Base-by-base conservation (phyloP, 2,797 vertebrate genomes). In the Mareca strepera region DNA sequence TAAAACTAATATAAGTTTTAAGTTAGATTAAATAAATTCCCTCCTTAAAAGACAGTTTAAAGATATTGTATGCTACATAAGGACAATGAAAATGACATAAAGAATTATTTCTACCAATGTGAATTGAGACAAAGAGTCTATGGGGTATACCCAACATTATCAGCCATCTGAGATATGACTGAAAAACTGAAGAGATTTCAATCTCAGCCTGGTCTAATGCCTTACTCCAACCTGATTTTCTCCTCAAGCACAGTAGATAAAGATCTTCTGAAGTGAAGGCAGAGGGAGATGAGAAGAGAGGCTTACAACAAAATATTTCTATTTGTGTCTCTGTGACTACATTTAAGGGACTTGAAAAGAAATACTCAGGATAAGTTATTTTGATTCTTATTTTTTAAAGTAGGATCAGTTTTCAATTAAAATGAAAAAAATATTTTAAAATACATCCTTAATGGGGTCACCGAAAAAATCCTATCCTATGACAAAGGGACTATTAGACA, bases 131-230 rank as follows among this genome's bases (percentile, higher is more conserved):
- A 70, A 20, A 82, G 17, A 64, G 31, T 62, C 50, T 43, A 60
- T 52, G 20, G 6, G 14, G 25, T 81, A 78, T 64, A 72, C 1
- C 7, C 4, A 83, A 64, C 33, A 81, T 50, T 64, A 68, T 7
- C 39, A 87, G 52, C 17, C 60, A 72, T 48, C 25, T 83, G 75
- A 87, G 56, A 82, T 26, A 35, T 17, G 35, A 89, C 39, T 80
- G 72, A 77, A 74, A 94, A 91, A 44, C 8, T 33, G 15, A 86
- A 82, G 25, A 81, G n/a, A 92, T 88, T 93, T 86, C 68, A 74
- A 0, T 83, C 69, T 81, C 73, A 82, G 46, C 6, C n/a, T 79
- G 29, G 12, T 70, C 44, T 92, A 25, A 1, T 68, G 76, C 39
- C 53, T 87, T 75, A 75, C 20, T 73, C 59, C 74, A 86, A 60